Percentiles rank a stretch among this genome's conserved stretches.
phyloP scores from a whole-genome alignment of 2,113 vertebrate species.

The Tinamus guttatus region DNA sequence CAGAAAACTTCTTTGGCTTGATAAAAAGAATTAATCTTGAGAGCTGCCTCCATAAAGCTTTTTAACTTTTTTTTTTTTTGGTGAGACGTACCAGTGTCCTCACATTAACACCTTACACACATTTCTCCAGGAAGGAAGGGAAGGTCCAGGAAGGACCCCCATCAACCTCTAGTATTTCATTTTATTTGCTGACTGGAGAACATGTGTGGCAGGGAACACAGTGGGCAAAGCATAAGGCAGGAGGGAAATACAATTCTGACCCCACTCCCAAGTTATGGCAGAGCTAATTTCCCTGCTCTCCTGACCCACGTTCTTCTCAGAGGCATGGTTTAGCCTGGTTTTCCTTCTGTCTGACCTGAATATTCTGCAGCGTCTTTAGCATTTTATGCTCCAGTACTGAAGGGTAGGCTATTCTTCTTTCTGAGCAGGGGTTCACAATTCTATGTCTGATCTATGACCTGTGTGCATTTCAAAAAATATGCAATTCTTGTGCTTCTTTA shows the following conservation, averaged over 20 bases:
- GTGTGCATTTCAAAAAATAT: background rate
- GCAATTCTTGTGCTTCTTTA: background rate
- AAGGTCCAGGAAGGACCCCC: background rate
- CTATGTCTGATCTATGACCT: background rate
- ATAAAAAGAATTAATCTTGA: background rate
- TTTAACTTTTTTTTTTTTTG: background rate
- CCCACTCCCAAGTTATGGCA: background rate
- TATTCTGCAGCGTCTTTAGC: background rate
- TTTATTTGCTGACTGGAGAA: background rate
- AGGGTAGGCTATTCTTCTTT: background rate
- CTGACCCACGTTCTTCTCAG: background rate
- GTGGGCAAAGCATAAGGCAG: background rate
- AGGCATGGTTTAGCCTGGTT: background rate
- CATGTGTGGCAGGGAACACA: background rate
- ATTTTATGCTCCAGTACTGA: background rate
- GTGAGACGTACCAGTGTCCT: background rate
- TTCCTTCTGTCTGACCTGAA: background rate
- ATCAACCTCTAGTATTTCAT: background rate
- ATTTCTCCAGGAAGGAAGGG: background rate
- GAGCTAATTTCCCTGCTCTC: conserved; percentile 2
- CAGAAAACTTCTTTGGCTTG: background rate
- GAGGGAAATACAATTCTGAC: background rate
- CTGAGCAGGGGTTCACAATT: background rate
- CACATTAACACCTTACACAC: background rate
- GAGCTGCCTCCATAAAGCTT: background rate